Evolutionary conservation across 2,888 invertebrate species (phyloP), one percentile per base, ranked within the genome.

Genomic region (Drosophila suboccidentalis): DNA sequence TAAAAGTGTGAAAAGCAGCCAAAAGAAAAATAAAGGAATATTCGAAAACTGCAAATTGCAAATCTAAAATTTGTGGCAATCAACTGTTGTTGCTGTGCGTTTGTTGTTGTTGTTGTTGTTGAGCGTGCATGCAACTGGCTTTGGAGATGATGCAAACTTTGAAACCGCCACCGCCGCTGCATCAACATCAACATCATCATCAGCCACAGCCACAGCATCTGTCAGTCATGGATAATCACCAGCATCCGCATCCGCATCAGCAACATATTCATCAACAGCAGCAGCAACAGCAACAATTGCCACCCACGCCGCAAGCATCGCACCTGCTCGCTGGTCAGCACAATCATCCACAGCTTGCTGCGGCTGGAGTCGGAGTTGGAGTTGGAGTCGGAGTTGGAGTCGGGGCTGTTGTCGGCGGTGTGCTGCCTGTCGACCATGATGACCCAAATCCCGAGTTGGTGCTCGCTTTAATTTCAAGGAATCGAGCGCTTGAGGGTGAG

Each of bases 401-500:
- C 22, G 66, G 43, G 15, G 71, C 46, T 6, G 26, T 5, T 26
- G 26, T 26, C 46, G 65, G 51, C 53, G 74, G 68, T 61, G 63
- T 66, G 54, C 46, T 63, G 59, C 76, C 77, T 69, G 87, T 79
- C 79, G 89, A 89, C 81, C 90, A 90, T 57, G 90, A 94, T 82
- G 94, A 95, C 88, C 96, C 96, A 70, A 96, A 96, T 92, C 96
- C 97, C 22, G 97, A 97, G 91, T 96, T 97, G 79, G 94, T 97
- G 60, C 94, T 97, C 51, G 97, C 97, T 11, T 94, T 97, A 63
- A 94, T 97, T 71, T 96, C 97, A 41, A 95, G 97, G 91, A 97
- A 97, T 93, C 97, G 97, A 93, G 96, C 96, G 70, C 94, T 97
- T 50, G 97, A 97, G 97, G 97, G 97, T 97, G 94, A 94, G 94